These are phyloP conservation scores for Symphodus melops DNA, from an alignment of 2,113 vertebrate species.

Conservation along the genomic window DNA sequence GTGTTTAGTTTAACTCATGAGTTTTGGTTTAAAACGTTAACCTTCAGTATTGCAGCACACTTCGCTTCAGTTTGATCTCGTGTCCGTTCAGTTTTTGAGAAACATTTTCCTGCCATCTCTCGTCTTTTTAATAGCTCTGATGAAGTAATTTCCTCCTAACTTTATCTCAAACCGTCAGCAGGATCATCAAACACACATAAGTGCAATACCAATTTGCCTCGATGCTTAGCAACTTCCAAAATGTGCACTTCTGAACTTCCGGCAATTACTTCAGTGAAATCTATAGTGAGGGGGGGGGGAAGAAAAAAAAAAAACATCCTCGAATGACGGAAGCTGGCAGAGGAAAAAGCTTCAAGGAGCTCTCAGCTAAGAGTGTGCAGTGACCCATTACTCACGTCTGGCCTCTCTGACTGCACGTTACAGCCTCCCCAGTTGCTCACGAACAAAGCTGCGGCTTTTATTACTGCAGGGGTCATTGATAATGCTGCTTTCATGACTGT, in stretches of 20 bases:
- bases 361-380: slow-evolving; percentile 63
- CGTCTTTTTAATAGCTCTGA: neutral
- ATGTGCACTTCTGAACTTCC: slow-evolving; percentile 53
- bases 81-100: neutral
- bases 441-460: slow-evolving; percentile 53
- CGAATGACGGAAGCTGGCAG: slow-evolving; percentile 31
- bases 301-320: slow-evolving; percentile 16
- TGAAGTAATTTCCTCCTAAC: neutral
- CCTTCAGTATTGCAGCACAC: neutral
- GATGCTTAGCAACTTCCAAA: slow-evolving; percentile 17
- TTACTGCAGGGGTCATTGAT: slow-evolving; percentile 69
- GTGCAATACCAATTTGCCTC: slow-evolving; percentile 8
- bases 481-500: slow-evolving; percentile 56
- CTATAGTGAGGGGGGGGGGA: neutral
- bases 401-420: slow-evolving; percentile 51
- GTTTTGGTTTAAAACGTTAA: neutral
- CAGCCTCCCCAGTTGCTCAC: slow-evolving; percentile 52
- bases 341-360: slow-evolving; percentile 50
- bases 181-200: slow-evolving; percentile 3
- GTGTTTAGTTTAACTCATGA: no score
- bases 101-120: neutral
- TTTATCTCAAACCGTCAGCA: slow-evolving; percentile 8
- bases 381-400: slow-evolving; percentile 73
- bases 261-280: slow-evolving; percentile 55
- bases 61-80: neutral